Evolutionary conservation across 2,888 invertebrate species (phyloP).

Genomic region (Hedychridium roseum): DNA sequence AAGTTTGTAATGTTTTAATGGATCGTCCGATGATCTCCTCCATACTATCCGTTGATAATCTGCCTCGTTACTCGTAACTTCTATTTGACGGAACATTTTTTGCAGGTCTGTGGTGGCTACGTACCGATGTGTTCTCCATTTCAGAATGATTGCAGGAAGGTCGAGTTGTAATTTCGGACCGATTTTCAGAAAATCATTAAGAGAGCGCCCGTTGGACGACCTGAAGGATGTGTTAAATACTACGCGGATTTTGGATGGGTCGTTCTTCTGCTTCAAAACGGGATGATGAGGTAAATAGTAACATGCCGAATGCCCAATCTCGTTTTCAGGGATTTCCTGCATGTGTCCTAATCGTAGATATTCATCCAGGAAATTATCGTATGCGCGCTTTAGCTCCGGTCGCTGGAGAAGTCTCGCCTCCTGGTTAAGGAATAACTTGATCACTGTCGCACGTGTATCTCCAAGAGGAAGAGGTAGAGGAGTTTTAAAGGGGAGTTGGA

Average conservation of each 20-base stretch:
- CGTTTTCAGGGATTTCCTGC: not conserved
- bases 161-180: not conserved
- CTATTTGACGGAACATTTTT: conserved; percentile 11
- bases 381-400: not conserved
- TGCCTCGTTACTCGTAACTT: no score
- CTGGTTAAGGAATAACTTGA: not conserved
- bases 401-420: not conserved
- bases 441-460: not conserved
- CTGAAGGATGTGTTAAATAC: conserved; percentile 8
- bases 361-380: conserved; percentile 3
- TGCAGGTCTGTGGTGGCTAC: conserved; percentile 6
- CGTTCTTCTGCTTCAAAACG: not conserved
- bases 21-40: conserved; percentile 14
- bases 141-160: not conserved
- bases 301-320: not conserved
- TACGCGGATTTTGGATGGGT: not conserved
- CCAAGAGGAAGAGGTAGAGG: not conserved
- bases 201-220: not conserved
- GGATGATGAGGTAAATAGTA: conserved; percentile 8
- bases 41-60: conserved; percentile 39
- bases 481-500: not conserved
- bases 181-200: conserved; percentile 1
- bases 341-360: not conserved
- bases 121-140: not conserved
- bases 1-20: conserved; percentile 2